Conservation (phyloP, 2,113 vertebrate species). For the Lepisosteus osseus region DNA sequence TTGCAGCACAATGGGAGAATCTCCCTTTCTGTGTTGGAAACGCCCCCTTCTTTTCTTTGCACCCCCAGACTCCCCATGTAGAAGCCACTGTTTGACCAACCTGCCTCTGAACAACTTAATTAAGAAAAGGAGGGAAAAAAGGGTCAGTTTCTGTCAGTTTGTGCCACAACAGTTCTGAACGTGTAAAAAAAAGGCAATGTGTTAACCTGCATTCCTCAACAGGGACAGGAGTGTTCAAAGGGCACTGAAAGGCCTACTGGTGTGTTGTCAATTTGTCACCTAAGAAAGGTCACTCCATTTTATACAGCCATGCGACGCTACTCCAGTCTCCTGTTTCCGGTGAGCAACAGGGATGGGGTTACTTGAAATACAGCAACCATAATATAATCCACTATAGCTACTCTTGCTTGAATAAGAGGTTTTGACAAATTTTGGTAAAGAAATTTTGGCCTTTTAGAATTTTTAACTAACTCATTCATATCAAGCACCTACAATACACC, state of each 20-base stretch:
- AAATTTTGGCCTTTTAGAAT: too few species aligned
- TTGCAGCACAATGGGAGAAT: conserved; percentile 52
- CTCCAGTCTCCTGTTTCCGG: too few species aligned
- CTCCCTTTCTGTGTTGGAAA: conserved; percentile 37
- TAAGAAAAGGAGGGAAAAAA: conserved; percentile 67
- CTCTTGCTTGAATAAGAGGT: too few species aligned
- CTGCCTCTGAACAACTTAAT: conserved; percentile 76
- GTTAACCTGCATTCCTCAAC: conserved; percentile 72
- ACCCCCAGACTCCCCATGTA: conserved; percentile 67
- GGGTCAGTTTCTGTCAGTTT: conserved; percentile 61
- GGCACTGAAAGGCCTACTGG: conserved; percentile 62
- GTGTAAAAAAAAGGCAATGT: conserved; percentile 44
- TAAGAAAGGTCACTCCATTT: too few species aligned
- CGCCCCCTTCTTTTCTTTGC: conserved; percentile 23
- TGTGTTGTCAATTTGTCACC: conserved; percentile 62
- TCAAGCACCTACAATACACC: too few species aligned
- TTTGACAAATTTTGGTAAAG: too few species aligned
- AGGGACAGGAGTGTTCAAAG: conserved; percentile 62
- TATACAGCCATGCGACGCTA: too few species aligned
- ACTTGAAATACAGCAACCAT: too few species aligned
- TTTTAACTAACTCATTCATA: too few species aligned
- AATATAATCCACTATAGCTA: too few species aligned
- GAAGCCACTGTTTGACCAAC: conserved; percentile 62
- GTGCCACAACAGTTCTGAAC: conserved; percentile 43
- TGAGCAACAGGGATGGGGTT: too few species aligned